Conservation (phyloP, 2,888 invertebrate genomes). For the Ormyrus nitidulus region DNA sequence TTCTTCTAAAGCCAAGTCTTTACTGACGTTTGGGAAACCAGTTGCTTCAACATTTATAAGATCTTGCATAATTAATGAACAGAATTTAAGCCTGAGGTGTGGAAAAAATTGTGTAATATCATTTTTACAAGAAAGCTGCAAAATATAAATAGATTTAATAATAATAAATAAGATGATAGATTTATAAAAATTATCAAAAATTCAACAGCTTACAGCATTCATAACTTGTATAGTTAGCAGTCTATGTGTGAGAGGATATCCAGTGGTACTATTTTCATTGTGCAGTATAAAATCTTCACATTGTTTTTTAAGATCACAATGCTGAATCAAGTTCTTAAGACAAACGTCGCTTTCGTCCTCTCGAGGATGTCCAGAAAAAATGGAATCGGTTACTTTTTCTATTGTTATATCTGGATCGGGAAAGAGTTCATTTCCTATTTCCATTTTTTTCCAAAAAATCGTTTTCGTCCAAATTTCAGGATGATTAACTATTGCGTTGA, state of each 20-base stretch:
- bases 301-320: constrained; percentile 59
- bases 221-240: constrained; percentile 71
- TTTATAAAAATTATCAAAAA: not conserved
- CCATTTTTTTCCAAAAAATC: constrained; percentile 61
- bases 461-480: constrained; percentile 64
- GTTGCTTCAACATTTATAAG: constrained; percentile 63
- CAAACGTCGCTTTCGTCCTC: constrained; percentile 66
- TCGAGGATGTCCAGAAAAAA: constrained; percentile 64
- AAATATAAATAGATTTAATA: not conserved
- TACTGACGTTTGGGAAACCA: constrained; percentile 64
- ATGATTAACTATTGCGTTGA: constrained; percentile 57
- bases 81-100: constrained; percentile 61
- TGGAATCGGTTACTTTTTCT: constrained; percentile 42
- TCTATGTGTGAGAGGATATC: constrained; percentile 74
- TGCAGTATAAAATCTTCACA: constrained; percentile 63
- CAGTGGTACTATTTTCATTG: constrained; percentile 63
- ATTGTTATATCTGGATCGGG: constrained; percentile 41
- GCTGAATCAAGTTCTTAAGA: constrained; percentile 52
- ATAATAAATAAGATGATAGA: not conserved
- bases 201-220: constrained; percentile 61
- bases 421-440: constrained; percentile 21
- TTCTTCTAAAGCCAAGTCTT: constrained; percentile 72
- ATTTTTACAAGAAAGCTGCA: constrained; percentile 53
- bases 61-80: constrained; percentile 68
- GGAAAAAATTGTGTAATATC: constrained; percentile 36